Evolutionary conservation across 2,888 invertebrate species (phyloP).

Genomic region (Eristalis intricaria): DNA sequence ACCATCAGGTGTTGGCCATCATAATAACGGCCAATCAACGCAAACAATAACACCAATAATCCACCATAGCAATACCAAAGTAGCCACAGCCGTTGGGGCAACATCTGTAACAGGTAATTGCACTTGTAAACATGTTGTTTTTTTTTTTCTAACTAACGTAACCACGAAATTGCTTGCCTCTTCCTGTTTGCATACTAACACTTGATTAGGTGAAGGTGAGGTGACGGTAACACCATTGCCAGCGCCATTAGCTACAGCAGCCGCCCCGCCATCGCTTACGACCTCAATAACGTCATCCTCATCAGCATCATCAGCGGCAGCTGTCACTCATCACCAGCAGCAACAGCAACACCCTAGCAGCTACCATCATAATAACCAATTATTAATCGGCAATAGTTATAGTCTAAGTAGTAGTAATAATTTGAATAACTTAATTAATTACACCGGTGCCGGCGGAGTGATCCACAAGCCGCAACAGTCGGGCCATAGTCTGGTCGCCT

Average conservation of each 20-base stretch:
- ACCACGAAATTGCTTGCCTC: not conserved
- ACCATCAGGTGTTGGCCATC: constrained; percentile 95
- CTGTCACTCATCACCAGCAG: constrained; percentile 72
- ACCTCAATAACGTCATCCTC: constrained; percentile 68
- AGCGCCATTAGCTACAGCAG: constrained; percentile 37
- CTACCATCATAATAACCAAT: constrained; percentile 59
- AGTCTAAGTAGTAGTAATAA: constrained; percentile 59
- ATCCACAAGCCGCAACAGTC: constrained; percentile 42
- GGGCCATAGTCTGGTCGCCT: constrained; percentile 50
- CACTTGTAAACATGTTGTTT: not conserved
- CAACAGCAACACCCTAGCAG: constrained; percentile 47
- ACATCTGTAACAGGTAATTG: constrained; percentile 73
- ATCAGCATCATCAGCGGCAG: constrained; percentile 67
- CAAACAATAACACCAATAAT: constrained; percentile 74
- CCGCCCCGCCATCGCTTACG: constrained; percentile 36
- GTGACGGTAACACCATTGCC: constrained; percentile 56
- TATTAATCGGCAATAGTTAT: constrained; percentile 66
- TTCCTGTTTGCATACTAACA: constrained; percentile 21
- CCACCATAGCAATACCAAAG: constrained; percentile 72
- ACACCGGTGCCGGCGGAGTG: constrained; percentile 34
- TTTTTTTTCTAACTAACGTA: not conserved
- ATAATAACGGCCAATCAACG: constrained; percentile 88
- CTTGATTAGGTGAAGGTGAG: constrained; percentile 57
- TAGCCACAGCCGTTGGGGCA: constrained; percentile 68
- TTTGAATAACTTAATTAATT: constrained; percentile 54